These are phyloP conservation scores for Phasia obesa DNA, from an alignment of 2,888 invertebrate genomes.

Conservation along the genomic window DNA sequence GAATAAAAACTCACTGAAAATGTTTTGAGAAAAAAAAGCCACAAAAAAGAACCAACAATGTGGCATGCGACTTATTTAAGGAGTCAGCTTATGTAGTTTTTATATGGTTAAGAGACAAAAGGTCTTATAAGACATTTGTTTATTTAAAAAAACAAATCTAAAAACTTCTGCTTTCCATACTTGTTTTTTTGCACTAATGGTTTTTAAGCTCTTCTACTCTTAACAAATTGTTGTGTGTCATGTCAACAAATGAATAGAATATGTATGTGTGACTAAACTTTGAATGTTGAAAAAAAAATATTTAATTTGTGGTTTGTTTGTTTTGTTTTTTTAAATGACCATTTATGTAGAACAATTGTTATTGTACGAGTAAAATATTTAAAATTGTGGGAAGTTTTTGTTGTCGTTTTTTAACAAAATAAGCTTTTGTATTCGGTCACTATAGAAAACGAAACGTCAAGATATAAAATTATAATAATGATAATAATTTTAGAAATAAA, in stretches of 20 bases:
- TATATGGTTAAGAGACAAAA: conserved; percentile 3
- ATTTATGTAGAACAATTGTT: conserved; percentile 58
- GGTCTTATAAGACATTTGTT: conserved; percentile 5
- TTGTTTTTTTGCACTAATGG: conserved; percentile 3
- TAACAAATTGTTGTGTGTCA: not conserved
- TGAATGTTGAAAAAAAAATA: conserved; percentile 3
- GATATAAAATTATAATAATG: conserved; percentile 27
- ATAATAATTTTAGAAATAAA: conserved; percentile 33
- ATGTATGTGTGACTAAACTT: conserved; percentile 17
- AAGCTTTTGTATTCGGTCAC: conserved; percentile 9
- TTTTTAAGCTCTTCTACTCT: conserved; percentile 25
- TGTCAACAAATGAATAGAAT: conserved; percentile 8
- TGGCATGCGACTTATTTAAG: no score
- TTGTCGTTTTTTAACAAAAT: conserved; percentile 5
- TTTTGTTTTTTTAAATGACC: conserved; percentile 49
- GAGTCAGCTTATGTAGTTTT: no score
- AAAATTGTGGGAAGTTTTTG: conserved; percentile 59
- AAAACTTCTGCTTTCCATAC: no score
- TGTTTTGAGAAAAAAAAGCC: conserved; percentile 13
- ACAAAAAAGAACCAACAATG: conserved; percentile 46
- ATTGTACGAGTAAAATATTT: conserved; percentile 27
- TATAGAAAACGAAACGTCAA: conserved; percentile 1
- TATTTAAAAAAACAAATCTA: not conserved
- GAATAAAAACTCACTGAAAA: not conserved
- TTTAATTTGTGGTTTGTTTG: not conserved